A percentile compares a stretch with the other conserved stretches of the same genome.
phyloP scores from a whole-genome alignment of 1,140 invertebrate species.

The Tyrophagus putrescentiae region DNA sequence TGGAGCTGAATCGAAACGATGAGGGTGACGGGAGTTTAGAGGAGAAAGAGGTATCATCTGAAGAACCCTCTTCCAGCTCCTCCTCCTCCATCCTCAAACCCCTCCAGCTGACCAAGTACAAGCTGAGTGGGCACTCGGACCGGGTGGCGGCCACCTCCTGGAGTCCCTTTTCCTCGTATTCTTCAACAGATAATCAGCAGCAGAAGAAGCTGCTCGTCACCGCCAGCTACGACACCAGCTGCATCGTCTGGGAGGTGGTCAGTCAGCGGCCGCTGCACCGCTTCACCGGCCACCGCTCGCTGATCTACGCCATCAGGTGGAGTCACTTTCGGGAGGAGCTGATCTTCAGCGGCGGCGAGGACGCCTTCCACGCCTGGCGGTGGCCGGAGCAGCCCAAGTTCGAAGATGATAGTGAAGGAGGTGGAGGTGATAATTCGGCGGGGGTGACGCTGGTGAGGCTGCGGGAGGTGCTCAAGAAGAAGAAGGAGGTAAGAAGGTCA shows the following conservation, averaged over 20 bases:
- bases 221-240: slow-evolving; percentile 9
- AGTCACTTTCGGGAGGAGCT: neutral
- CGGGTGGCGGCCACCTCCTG: neutral
- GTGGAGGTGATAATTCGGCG: neutral
- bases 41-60: too few relatives aligned
- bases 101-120: neutral
- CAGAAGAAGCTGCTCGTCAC: neutral
- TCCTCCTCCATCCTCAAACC: neutral
- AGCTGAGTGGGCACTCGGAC: neutral
- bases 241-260: neutral
- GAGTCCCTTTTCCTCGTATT: slow-evolving; percentile 1
- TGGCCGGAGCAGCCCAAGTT: slow-evolving; percentile 7
- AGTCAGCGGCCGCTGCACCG: neutral
- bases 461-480: neutral
- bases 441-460: neutral
- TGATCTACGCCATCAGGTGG: slow-evolving; percentile 7
- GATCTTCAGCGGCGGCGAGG: slow-evolving; percentile 1
- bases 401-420: neutral
- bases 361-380: slow-evolving; percentile 3
- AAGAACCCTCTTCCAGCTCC: too few relatives aligned
- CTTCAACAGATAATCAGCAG: too few relatives aligned
- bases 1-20: neutral
- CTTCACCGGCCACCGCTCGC: slow-evolving; percentile 1
- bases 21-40: neutral
- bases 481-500: neutral